Evolutionary conservation across 2,113 vertebrate species (phyloP), one percentile per base, ranked within the genome.

Genomic region (Gobio gobio): DNA sequence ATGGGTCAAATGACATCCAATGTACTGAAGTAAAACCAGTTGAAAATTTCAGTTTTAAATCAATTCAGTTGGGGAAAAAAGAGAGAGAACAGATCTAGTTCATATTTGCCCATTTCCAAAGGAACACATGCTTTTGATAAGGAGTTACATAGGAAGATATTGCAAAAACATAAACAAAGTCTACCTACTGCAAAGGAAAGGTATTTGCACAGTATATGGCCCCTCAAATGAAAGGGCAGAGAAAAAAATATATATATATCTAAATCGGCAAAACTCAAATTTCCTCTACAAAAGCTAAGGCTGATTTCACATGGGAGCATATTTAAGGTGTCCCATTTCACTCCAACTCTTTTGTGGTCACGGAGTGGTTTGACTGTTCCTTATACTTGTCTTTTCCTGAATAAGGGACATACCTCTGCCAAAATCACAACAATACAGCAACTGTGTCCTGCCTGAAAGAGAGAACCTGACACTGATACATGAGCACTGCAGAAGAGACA

Each of bases 371-470:
- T 29, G 0, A n/a, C 64, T 78, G 12, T 77, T 84, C 29, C 14
- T 68, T 10, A n/a, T 22, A 73, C 24, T 86, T 4, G 72, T 26
- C 47, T 56, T 7, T 2, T 54, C 10, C 26, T 82, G 51, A 79
- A 51, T 81, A 77, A 84, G 72, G 33, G n/a, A 47, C 47, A 70
- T 76, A 33, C 68, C 87, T 16, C 56, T 36, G 84, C 33, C 72
- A 84, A 56, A 81, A 83, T 58, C 49, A n/a, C 49, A 86, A 88
- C 87, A 88, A 85, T 86, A 56, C 66, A n/a, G 51, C 29, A 9
- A 63, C 77, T 88, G 80, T 88, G 49, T n/a, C 29, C 70, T 40
- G 47, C 47, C 78, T 64, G 47, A 51, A 45, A 68, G 36, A 10
- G 16, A 45, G 76, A 78, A 83, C 29, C 29, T 76, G 74, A 73